A percentile compares a stretch with the other conserved stretches of the same genome.
phyloP scores from a whole-genome alignment of 2,797 vertebrate genomes.

The Anguilla pacifica region DNA sequence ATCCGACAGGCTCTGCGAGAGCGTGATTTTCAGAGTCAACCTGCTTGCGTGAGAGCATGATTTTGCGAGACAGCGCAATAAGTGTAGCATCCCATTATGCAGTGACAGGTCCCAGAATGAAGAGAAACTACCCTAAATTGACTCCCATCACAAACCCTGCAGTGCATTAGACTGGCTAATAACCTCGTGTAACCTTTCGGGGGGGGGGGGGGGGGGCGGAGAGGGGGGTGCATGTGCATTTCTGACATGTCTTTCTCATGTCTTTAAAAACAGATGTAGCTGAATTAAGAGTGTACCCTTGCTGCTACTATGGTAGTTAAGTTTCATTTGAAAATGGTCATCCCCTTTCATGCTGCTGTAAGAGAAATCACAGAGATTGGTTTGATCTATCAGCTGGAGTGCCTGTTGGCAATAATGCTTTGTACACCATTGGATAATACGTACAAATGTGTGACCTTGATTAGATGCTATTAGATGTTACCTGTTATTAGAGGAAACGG shows the following conservation, averaged over 20 bases:
- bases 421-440: neutral
- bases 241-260: neutral
- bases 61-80: neutral
- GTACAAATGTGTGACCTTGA: neutral
- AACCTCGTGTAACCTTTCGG: neutral
- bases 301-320: neutral
- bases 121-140: neutral
- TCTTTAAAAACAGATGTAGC: neutral
- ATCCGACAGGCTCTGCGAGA: neutral
- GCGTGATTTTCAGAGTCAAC: neutral
- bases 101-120: slow-evolving; percentile 6
- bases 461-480: too few species aligned
- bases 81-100: neutral
- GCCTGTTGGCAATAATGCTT: neutral
- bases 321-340: neutral
- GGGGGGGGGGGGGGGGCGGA: neutral
- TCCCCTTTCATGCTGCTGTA: neutral
- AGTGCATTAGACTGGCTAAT: neutral
- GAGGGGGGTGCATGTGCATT: neutral
- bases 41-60: neutral
- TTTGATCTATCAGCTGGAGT: neutral
- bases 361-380: neutral
- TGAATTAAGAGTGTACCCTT: neutral
- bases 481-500: neutral
- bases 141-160: neutral